Evolutionary conservation across 2,797 vertebrate species (phyloP).

Genomic region (Pogoniulus pusillus): DNA sequence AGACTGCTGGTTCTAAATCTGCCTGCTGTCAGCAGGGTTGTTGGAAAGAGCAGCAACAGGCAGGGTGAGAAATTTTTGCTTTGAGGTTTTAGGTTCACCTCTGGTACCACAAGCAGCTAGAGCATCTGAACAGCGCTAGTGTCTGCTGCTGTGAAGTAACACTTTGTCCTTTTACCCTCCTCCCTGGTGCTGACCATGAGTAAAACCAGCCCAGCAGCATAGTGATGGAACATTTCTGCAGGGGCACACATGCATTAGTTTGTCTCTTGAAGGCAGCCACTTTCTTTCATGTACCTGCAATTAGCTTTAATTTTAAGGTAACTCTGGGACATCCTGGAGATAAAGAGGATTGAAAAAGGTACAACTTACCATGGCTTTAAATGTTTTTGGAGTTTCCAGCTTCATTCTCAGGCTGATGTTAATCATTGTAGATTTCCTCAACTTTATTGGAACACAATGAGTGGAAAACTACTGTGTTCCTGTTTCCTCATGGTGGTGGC

Average conservation of each 20-base stretch:
- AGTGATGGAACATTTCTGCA: not conserved
- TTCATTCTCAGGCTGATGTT: not conserved
- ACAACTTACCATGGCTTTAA: not conserved
- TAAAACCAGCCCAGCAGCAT: not conserved
- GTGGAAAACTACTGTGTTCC: constrained; percentile 24
- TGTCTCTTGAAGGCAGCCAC: not conserved
- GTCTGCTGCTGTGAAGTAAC: not conserved
- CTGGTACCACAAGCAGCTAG: not conserved
- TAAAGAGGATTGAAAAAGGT: not conserved
- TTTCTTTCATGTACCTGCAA: not conserved
- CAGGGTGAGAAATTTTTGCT: not conserved
- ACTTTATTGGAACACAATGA: not conserved
- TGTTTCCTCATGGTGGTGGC: not conserved
- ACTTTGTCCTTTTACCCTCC: not conserved
- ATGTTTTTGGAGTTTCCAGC: not conserved
- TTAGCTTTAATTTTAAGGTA: not conserved
- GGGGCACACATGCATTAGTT: not conserved
- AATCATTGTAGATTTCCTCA: not conserved
- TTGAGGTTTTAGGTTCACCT: not conserved
- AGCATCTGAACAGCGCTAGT: too few species aligned
- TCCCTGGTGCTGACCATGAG: not conserved
- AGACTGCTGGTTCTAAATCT: not conserved
- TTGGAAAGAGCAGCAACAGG: not conserved
- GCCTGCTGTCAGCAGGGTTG: not conserved
- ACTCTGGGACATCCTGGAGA: not conserved